Conservation (phyloP, 2,888 invertebrate genomes). For the Lobophora halterata region DNA sequence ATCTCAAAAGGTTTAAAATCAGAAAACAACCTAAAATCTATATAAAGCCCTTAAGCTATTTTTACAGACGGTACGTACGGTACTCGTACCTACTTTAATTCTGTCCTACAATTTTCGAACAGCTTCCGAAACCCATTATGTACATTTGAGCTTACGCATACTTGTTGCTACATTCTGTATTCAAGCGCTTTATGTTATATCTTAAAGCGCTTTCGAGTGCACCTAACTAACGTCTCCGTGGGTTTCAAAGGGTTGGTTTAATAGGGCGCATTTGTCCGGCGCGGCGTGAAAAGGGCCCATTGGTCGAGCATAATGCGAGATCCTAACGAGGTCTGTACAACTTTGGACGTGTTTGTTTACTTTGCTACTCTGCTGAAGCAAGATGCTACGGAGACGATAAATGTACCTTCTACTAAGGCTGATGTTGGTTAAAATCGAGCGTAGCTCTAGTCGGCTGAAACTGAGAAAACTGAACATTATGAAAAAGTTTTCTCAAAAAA, state of each 20-base stretch:
- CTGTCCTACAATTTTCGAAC: too few species aligned
- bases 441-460: too few species aligned
- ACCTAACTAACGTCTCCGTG: constrained; percentile 34
- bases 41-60: too few species aligned
- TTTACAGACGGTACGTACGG: too few species aligned
- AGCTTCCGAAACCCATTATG: constrained; percentile 28
- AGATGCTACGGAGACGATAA: constrained; percentile 3
- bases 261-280: constrained; percentile 44
- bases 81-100: too few species aligned
- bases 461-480: too few species aligned
- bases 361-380: constrained; percentile 7
- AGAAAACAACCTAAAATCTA: too few species aligned
- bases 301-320: constrained; percentile 37
- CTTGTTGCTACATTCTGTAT: constrained; percentile 35
- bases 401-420: too few species aligned
- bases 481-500: too few species aligned
- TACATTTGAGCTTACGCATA: constrained; percentile 29
- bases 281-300: constrained; percentile 39
- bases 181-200: constrained; percentile 31
- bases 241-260: constrained; percentile 41
- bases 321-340: constrained; percentile 40
- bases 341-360: constrained; percentile 32
- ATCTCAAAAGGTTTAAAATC: too few species aligned
- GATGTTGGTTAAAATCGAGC: too few species aligned
- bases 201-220: constrained; percentile 36